phyloP scores from a whole-genome alignment of 2,797 vertebrate species.

The Pseudochaenichthys georgianus region DNA sequence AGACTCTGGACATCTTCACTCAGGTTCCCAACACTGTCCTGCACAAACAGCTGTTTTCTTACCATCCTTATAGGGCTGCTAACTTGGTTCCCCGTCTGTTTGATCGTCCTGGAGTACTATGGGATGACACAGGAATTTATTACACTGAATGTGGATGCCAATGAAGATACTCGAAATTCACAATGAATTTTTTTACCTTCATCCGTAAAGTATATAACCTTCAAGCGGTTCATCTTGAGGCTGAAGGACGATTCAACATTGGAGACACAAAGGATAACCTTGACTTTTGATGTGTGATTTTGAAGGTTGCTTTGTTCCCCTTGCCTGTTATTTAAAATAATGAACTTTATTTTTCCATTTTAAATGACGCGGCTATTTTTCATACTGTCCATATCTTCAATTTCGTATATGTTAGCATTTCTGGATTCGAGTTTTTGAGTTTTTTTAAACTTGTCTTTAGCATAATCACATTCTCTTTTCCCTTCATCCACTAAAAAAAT shows the following conservation, averaged over 20 bases:
- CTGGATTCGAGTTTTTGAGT: background rate
- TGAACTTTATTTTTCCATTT: constrained; percentile 21
- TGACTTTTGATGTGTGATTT: background rate
- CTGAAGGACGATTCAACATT: background rate
- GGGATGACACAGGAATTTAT: background rate
- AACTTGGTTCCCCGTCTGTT: constrained; percentile 4
- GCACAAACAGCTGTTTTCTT: constrained; percentile 6
- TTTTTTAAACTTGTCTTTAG: background rate
- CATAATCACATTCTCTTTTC: constrained; percentile 16
- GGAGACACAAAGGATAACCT: background rate
- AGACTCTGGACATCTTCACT: constrained; percentile 12
- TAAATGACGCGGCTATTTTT: background rate
- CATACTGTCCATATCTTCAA: background rate
- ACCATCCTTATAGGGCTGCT: background rate
- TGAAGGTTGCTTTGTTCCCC: background rate
- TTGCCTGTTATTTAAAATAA: background rate
- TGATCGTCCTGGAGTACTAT: background rate
- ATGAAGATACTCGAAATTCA: background rate
- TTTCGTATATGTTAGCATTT: background rate
- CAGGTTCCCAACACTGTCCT: constrained; percentile 8
- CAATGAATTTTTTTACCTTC: background rate
- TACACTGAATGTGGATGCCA: background rate
- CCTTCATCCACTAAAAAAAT: constrained; percentile 30
- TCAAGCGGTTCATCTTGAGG: background rate
- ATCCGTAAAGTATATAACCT: background rate